Conservation (phyloP, 2,797 vertebrate genomes). For the Sylvia borin region DNA sequence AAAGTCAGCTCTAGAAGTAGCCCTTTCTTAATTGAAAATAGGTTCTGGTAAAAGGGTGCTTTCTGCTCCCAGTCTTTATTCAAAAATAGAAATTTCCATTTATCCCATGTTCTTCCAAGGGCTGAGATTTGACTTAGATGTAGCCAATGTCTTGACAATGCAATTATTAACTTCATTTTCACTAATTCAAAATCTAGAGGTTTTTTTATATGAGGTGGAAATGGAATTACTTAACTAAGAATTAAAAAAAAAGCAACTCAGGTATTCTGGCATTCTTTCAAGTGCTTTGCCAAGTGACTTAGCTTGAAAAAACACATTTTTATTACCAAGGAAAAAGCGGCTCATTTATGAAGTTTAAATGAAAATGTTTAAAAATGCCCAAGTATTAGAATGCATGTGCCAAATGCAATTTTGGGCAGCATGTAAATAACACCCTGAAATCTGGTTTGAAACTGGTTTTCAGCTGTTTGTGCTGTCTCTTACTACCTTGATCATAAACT, state of each 20-base stretch:
- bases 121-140: background rate
- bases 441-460: background rate
- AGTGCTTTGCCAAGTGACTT: constrained; percentile 32
- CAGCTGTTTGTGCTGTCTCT: background rate
- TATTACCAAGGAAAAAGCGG: constrained; percentile 25
- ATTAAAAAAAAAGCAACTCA: background rate
- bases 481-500: background rate
- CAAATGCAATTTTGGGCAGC: background rate
- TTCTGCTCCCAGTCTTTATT: background rate
- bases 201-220: constrained; percentile 19
- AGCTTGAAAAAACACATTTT: constrained; percentile 7
- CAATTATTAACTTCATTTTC: background rate
- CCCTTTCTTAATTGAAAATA: background rate
- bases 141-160: background rate
- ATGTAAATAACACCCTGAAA: background rate
- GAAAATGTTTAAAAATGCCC: background rate
- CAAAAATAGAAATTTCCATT: background rate
- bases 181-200: background rate
- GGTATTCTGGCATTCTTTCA: background rate
- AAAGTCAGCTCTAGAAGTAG: background rate
- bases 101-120: background rate
- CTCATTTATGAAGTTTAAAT: constrained; percentile 28
- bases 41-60: background rate
- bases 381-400: background rate
- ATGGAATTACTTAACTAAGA: background rate